Conservation (phyloP, 2,888 invertebrate genomes). For the Drosophila conformis region DNA sequence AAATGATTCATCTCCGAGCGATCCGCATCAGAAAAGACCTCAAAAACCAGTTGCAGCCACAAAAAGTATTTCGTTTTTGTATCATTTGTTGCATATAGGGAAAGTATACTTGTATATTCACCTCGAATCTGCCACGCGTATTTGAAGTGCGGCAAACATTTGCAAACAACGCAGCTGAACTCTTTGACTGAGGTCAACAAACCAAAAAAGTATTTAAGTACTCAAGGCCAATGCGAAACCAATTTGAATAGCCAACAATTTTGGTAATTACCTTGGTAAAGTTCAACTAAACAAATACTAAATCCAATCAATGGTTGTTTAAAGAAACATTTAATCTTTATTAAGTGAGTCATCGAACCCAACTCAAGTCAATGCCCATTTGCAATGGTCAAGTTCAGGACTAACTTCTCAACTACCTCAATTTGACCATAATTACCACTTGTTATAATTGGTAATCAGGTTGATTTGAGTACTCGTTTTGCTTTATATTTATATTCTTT, state of each 20-base stretch:
- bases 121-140: conserved; percentile 5
- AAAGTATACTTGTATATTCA: conserved; percentile 15
- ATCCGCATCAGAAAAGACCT: background rate
- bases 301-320: conserved; percentile 41
- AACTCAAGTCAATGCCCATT: conserved; percentile 28
- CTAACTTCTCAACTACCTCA: conserved; percentile 7
- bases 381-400: conserved; percentile 27
- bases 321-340: conserved; percentile 17
- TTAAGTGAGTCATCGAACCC: background rate
- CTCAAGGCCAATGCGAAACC: conserved; percentile 38
- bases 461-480: conserved; percentile 10
- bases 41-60: conserved; percentile 32
- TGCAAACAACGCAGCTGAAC: conserved; percentile 2
- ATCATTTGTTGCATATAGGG: background rate
- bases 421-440: conserved; percentile 22
- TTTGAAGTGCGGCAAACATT: background rate
- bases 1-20: conserved; percentile 41
- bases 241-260: conserved; percentile 13
- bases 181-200: conserved; percentile 10
- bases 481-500: conserved; percentile 7
- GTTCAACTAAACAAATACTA: conserved; percentile 28
- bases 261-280: conserved; percentile 35
- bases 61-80: conserved; percentile 17
- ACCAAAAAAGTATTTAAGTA: conserved; percentile 7
- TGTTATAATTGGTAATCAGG: conserved; percentile 25